phyloP scores from a whole-genome alignment of 1,140 invertebrate species.

The Lepidostoma basale region DNA sequence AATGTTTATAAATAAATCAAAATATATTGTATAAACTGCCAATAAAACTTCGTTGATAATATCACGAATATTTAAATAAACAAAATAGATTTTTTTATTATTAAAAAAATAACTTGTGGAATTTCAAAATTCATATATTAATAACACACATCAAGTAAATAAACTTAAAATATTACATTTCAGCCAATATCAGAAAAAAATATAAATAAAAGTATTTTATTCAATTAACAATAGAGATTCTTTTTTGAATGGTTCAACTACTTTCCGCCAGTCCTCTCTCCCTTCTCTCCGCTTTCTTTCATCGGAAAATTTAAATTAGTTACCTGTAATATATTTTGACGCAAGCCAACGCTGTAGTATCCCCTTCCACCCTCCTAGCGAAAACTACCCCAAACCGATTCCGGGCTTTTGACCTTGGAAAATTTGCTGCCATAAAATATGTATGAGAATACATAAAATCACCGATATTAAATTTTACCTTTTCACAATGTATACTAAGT shows the following conservation, averaged over 20 bases:
- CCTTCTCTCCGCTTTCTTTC: constrained; percentile 43
- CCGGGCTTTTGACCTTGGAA: too few species aligned
- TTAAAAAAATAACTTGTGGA: too few species aligned
- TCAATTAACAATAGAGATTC: background rate
- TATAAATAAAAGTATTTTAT: background rate
- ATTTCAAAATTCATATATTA: background rate
- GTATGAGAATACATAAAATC: too few species aligned
- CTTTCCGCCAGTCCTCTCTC: constrained; percentile 13
- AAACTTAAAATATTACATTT: background rate
- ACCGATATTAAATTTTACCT: too few species aligned
- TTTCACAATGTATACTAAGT: too few species aligned
- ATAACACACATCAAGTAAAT: background rate
- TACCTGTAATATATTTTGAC: constrained; percentile 46
- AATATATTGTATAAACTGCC: too few species aligned
- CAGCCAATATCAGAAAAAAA: background rate
- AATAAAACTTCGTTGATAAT: too few species aligned
- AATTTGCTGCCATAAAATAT: too few species aligned
- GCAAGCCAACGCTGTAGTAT: constrained; percentile 26
- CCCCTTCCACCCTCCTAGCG: background rate
- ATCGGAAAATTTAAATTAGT: constrained; percentile 47
- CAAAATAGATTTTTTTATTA: too few species aligned
- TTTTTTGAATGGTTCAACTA: constrained; percentile 14
- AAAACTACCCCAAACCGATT: too few species aligned
- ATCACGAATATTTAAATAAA: too few species aligned
- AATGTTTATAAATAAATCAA: too few species aligned